Percentiles rank a stretch among this genome's conserved stretches.
Evolutionary conservation across 2,113 vertebrate genomes (phyloP).

Genomic region (Balaeniceps rex): DNA sequence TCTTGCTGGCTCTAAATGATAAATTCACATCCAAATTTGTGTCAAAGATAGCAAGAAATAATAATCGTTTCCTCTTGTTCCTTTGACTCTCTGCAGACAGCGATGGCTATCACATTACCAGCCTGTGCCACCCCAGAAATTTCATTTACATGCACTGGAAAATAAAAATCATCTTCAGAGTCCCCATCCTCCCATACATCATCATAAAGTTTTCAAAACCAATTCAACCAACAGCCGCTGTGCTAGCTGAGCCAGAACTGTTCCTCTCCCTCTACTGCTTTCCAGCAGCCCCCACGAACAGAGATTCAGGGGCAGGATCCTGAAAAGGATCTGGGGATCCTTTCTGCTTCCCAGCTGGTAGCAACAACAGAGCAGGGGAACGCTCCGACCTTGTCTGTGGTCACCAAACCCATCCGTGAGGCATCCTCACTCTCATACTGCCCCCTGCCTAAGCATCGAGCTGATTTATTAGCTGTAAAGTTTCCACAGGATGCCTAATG

Average conservation of each 20-base stretch:
- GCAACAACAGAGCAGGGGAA: neutral
- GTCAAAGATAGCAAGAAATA: neutral
- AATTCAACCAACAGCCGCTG: neutral
- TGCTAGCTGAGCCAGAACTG: neutral
- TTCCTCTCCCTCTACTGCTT: neutral
- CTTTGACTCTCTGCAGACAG: neutral
- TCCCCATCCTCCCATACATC: neutral
- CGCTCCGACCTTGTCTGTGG: neutral
- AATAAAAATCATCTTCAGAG: neutral
- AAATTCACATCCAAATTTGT: neutral
- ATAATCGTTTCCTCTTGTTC: neutral
- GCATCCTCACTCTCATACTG: neutral
- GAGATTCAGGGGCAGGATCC: neutral
- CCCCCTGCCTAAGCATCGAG: neutral
- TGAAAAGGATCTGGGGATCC: neutral
- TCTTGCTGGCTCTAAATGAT: neutral
- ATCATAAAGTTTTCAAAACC: neutral
- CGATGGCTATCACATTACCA: neutral
- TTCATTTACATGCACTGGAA: neutral
- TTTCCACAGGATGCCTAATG: neutral
- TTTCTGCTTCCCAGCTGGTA: neutral
- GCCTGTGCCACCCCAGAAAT: neutral
- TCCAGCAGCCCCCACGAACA: neutral
- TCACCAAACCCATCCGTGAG: neutral
- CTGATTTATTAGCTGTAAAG: neutral